Base-by-base conservation (phyloP, 2,888 invertebrate genomes). In the Malthinus seriepunctatus region DNA sequence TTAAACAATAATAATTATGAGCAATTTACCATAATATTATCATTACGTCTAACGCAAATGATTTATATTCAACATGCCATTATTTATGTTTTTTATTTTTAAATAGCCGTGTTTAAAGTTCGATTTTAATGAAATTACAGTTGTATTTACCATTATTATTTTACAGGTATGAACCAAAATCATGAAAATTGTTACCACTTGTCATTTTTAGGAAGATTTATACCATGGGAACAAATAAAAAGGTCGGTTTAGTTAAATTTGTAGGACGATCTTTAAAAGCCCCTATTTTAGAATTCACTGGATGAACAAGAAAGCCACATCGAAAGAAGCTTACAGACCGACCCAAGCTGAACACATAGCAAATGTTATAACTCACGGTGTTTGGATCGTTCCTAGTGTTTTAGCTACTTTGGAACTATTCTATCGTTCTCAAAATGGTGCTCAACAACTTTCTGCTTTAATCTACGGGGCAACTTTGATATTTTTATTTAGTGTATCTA, bases 281-380 rank as follows among this genome's bases (percentile, higher is more conserved):
- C 1, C 32, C 4, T 50, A 35, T 70, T 73, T 46, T 56, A 79
- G 79, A 62, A 67, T 79, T 64, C 70, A 88, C 80, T 92, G 92
- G 92, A 92, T 88, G 86, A 93, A 93, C 80, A 83, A 85, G 69
- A 85, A 84, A 73, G 90, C 92, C 47, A 81, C 83, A 56, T 83
- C 87, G 32, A 87, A 88, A 73, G 86, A 86, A 77, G 93, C 95
- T 1, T 96, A 96, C 78, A 85, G 86, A 67, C 95, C 96, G 42
- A 95, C 96, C 15, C 79, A 90, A 80, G 84, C 93, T 66, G 96
- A 96, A 78, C 95, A 96, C 75, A 80, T 94, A 62, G 95, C 96
- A 45, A 96, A 96, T 80, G 90, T 96, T 45, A 82, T 93, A 70
- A 95, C 95, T 32, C 96, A 96, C 79, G 95, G 92, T 53, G 85